Evolutionary conservation across 2,797 vertebrate genomes (phyloP), one percentile per base, ranked within the genome.

Genomic region (Lacerta bilineata): DNA sequence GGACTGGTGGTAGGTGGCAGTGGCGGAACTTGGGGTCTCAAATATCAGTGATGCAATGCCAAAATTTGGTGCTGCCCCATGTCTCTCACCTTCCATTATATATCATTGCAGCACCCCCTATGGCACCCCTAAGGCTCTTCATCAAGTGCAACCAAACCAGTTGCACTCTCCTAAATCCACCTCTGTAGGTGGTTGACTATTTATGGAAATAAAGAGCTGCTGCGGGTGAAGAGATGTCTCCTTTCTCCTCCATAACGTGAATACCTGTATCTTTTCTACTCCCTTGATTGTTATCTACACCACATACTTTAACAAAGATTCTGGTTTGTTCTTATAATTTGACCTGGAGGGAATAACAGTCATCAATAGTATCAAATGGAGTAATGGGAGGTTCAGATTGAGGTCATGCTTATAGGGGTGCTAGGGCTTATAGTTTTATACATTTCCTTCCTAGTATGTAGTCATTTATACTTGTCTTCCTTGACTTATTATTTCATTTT

Each of bases 381-480:
- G 15, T 87, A 74, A n/a, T 75, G 36, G 8, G 1, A 61, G 8
- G 7, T 66, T 75, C 55, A 36, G 33, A 27, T 77, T 78, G 23
- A 79, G 68, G 29, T 68, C 41, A 46, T 50, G 3, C 20, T 68
- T 78, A 43, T 13, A 68, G 84, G 68, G 61, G 61, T 64, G 71
- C 18, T 85, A 64, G 8, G 66, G 59, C 7, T 78, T 66, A 78
- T 50, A 86, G 25, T 75, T 74, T 59, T 84, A 80, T 87, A 68
- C n/a, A n/a, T 61, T 80, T 74, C 55, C 41, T 83, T 82, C 29
- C 11, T 82, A 8, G 39, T 68, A 39, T 43, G 39, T 10, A 76
- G 59, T 66, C 50, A 75, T 82, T 87, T 76, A 86, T 86, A 86
- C 29, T 68, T 86, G 75, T 83, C 41, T 2, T 50, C 55, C 13